Evolutionary conservation across 1,140 invertebrate species (phyloP), one percentile per base, ranked within the genome.

Genomic region (Caenorhabditis briggsae): DNA sequence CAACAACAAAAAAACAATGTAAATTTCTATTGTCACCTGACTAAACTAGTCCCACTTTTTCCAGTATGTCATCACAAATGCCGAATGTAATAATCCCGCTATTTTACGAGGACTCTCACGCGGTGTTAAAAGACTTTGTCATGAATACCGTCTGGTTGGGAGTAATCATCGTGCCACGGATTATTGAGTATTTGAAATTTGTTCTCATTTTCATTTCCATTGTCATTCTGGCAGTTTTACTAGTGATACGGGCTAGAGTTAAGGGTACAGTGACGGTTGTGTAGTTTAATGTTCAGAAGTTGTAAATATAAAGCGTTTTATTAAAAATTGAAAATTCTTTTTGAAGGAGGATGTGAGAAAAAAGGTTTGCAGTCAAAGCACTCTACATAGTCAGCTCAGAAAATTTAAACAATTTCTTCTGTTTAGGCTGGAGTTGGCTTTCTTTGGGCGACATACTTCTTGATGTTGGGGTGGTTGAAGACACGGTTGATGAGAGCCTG

Each of bases 381-480:
- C 33, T 33, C 33, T 33, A 33, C 33, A 3, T 33, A 3, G 3
- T 33, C 33, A 2, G 33, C 33, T 33, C 33, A 33, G 33, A 33
- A 33, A 33, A 33, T 33, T 3, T 2, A 33, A 3, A 33, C 1
- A 33, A 33, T 33, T 1, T 33, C 33, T 33, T 33, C 33, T 3
- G n/a, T 12, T 85, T 74, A 65, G 14, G 83, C 82, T 59, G 82
- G 82, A 41, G 82, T 83, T 5, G 53, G 23, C 20, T 83, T 83
- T 83, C 82, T 83, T 48, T 6, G 9, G 18, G 53, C 53, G 16
- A 87, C 50, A 23, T 88, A 61, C 56, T 89, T 82, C 65, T 89
- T 90, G 87, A 90, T 90, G 9, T 70, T 83, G 8, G 89, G 89
- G 33, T 84, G 64, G 70, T 90, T 90, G 84, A 91, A 90, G 33